These are phyloP conservation scores for Hyles vespertilio DNA, from an alignment of 1,140 invertebrate species.

Conservation along the genomic window DNA sequence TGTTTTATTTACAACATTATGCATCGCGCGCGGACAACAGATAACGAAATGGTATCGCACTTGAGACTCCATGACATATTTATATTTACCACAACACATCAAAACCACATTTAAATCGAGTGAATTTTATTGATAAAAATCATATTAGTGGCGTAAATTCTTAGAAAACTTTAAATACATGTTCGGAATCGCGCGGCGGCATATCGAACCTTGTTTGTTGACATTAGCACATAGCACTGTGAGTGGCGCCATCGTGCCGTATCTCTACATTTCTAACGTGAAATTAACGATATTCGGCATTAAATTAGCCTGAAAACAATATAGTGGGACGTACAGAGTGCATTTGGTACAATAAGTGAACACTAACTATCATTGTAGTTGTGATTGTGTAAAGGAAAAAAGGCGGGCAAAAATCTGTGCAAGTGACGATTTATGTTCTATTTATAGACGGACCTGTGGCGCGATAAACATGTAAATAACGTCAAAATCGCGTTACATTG, in stretches of 20 bases:
- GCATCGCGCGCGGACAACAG: background rate
- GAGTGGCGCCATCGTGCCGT: constrained; percentile 51
- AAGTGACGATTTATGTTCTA: constrained; percentile 59
- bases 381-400: constrained; percentile 59
- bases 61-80: no score
- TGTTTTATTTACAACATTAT: no score
- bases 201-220: constrained; percentile 63
- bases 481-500: constrained; percentile 10
- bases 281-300: constrained; percentile 43
- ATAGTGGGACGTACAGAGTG: constrained; percentile 42
- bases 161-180: constrained; percentile 1
- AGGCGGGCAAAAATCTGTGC: constrained; percentile 67
- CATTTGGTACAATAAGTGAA: constrained; percentile 31
- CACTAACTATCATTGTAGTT: constrained; percentile 30
- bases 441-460: constrained; percentile 58
- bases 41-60: constrained; percentile 3
- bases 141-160: constrained; percentile 1
- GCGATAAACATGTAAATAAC: constrained; percentile 42
- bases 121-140: background rate
- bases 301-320: constrained; percentile 32
- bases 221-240: constrained; percentile 65
- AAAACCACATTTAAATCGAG: background rate
- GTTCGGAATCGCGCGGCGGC: constrained; percentile 22
- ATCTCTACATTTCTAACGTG: constrained; percentile 40
- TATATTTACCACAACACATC: constrained; percentile 1